These are phyloP conservation scores for Thera britannica DNA, from an alignment of 2,888 invertebrate genomes.

Conservation along the genomic window DNA sequence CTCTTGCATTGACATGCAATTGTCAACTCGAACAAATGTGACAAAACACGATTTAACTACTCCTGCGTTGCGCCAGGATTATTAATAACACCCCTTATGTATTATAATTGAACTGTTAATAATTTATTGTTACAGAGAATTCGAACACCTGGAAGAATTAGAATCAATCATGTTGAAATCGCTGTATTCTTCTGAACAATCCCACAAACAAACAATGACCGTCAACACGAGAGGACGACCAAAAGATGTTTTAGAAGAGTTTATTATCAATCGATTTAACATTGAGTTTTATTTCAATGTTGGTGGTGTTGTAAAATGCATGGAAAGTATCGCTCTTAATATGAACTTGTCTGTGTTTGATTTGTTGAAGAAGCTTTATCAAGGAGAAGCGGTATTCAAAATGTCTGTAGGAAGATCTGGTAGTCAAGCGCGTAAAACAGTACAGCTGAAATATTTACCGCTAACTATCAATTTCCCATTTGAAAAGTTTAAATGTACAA, in stretches of 20 bases:
- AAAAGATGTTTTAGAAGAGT: constrained; percentile 18
- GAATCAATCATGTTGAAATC: constrained; percentile 4
- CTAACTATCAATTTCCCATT: constrained; percentile 24
- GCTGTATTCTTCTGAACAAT: background rate
- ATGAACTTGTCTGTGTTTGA: constrained; percentile 21
- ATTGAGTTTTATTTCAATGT: constrained; percentile 25
- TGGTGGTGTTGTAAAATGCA: constrained; percentile 15
- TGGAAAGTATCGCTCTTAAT: constrained; percentile 20
- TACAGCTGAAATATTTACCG: constrained; percentile 22
- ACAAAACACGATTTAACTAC: too few species aligned
- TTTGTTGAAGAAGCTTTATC: constrained; percentile 21
- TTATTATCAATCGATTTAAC: constrained; percentile 28
- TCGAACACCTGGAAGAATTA: constrained; percentile 16
- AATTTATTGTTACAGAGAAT: constrained; percentile 23
- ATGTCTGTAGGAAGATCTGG: constrained; percentile 26
- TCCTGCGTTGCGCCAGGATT: too few species aligned
- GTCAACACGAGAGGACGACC: constrained; percentile 21
- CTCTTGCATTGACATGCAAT: too few species aligned
- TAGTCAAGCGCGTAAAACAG: constrained; percentile 20
- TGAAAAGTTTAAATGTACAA: constrained; percentile 25
- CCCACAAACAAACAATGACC: constrained; percentile 1
- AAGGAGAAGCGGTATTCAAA: constrained; percentile 29
- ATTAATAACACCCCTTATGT: background rate
- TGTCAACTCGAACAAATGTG: too few species aligned
- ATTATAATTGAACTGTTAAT: background rate